These are phyloP conservation scores for Daktulosphaira vitifoliae DNA, from an alignment of 1,140 invertebrate genomes.

Conservation along the genomic window DNA sequence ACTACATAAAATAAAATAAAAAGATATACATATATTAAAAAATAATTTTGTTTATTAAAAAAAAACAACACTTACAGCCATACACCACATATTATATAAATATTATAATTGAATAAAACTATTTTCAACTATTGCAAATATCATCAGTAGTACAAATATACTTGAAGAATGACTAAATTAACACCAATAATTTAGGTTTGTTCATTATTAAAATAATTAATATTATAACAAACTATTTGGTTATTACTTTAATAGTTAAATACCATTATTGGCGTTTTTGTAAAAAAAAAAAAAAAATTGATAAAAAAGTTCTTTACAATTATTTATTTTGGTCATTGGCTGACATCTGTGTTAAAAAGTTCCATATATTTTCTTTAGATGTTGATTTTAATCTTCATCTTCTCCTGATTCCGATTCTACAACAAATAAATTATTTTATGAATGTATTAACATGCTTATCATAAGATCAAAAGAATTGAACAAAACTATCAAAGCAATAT, in stretches of 20 bases:
- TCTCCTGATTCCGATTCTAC: conserved; percentile 40
- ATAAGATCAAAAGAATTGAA: not conserved
- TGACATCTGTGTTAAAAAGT: conserved; percentile 21
- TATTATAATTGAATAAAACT: not conserved
- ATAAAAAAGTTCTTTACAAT: too few species aligned
- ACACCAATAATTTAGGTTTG: conserved; percentile 15
- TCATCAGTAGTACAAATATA: too few species aligned
- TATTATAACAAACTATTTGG: conserved; percentile 12
- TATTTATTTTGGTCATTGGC: conserved; percentile 24
- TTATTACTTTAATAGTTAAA: too few species aligned
- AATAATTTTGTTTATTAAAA: conserved; percentile 31
- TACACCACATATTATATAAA: conserved; percentile 28
- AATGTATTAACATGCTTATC: not conserved
- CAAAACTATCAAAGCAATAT: not conserved
- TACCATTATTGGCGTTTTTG: conserved; percentile 12
- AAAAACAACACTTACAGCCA: conserved; percentile 32
- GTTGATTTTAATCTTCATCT: conserved; percentile 38
- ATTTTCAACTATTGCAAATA: too few species aligned
- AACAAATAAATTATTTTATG: conserved; percentile 12
- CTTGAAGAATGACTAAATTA: conserved; percentile 2
- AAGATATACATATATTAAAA: conserved; percentile 1
- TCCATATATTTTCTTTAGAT: not conserved
- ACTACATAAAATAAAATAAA: too few species aligned
- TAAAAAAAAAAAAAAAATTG: not conserved
- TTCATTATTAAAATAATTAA: conserved; percentile 27